These are phyloP conservation scores for Anastrepha obliqua DNA, from an alignment of 1,140 invertebrate species.

Conservation along the genomic window DNA sequence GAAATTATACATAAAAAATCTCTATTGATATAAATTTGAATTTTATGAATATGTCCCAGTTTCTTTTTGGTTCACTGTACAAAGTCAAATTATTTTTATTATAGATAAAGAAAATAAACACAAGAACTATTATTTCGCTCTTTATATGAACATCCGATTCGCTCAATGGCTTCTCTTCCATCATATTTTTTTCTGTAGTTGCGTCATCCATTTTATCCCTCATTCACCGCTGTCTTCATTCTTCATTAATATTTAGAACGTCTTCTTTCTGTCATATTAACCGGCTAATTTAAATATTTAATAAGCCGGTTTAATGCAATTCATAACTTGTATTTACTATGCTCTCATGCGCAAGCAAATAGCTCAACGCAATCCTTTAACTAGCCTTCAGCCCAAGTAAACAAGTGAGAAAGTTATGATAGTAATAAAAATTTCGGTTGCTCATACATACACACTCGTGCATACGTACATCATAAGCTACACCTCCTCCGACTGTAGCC, in stretches of 20 bases:
- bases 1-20: too few relatives aligned
- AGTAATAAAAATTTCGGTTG: neutral
- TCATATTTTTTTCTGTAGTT: neutral
- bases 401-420: neutral
- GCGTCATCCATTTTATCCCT: neutral
- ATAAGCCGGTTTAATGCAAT: constrained; percentile 39
- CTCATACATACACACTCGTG: neutral
- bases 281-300: constrained; percentile 35
- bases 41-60: too few relatives aligned
- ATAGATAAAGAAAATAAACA: too few relatives aligned
- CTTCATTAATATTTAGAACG: constrained; percentile 1
- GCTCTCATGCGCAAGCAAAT: neutral
- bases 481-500: neutral
- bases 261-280: constrained; percentile 20
- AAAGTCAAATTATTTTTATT: too few relatives aligned
- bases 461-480: neutral
- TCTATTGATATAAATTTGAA: too few relatives aligned
- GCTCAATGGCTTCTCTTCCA: neutral
- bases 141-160: too few relatives aligned
- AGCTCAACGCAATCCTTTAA: neutral
- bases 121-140: too few relatives aligned
- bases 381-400: neutral
- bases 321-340: constrained; percentile 33
- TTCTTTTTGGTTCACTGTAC: too few relatives aligned
- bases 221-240: neutral